Conservation (phyloP, 2,113 vertebrate genomes). For the Pristiophorus japonicus region DNA sequence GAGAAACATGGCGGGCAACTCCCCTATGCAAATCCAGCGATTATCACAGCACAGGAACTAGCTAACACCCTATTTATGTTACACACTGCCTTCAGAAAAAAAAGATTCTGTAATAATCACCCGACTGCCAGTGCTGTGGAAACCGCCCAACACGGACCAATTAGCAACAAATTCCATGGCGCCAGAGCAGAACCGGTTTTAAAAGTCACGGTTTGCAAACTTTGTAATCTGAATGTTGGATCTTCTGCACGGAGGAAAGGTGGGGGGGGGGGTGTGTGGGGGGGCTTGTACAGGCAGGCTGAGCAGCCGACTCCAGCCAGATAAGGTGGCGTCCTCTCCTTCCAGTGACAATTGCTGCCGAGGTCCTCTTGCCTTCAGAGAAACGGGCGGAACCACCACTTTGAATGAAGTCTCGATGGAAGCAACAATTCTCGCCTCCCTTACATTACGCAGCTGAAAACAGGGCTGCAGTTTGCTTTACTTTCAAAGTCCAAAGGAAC, state of each 20-base stretch:
- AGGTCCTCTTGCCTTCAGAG: not conserved
- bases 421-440: not conserved
- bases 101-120: not conserved
- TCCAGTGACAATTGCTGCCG: not conserved
- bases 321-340: not conserved
- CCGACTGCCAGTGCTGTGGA: too few relatives aligned
- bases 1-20: too few relatives aligned
- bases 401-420: not conserved
- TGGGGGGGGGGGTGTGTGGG: too few relatives aligned
- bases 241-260: not conserved
- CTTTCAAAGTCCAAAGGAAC: not conserved
- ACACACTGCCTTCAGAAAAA: not conserved
- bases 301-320: not conserved
- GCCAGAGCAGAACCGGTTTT: not conserved
- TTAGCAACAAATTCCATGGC: not conserved
- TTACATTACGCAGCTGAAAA: not conserved
- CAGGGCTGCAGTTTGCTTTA: not conserved
- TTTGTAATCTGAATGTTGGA: not conserved
- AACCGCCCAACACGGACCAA: too few relatives aligned
- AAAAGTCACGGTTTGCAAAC: not conserved
- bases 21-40: not conserved
- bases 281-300: not conserved
- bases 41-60: not conserved
- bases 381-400: not conserved
- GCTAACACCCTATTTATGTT: not conserved